Percentiles rank a stretch among this genome's conserved stretches.
Evolutionary conservation across 1,140 invertebrate genomes (phyloP).

Genomic region (Hycleus phaleratus): DNA sequence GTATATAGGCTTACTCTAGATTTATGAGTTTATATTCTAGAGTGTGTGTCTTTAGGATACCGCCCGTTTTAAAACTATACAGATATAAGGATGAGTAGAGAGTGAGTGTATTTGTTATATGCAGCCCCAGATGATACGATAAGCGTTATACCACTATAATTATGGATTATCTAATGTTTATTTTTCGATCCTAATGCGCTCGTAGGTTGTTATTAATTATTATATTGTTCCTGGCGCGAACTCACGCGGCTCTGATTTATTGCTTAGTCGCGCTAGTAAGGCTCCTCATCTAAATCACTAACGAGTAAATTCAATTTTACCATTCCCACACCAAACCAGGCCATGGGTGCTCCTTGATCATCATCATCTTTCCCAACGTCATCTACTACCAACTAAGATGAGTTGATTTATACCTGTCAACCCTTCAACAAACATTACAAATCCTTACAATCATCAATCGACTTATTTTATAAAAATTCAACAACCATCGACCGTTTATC

Average conservation of each 20-base stretch:
- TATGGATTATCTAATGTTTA: conserved; percentile 27
- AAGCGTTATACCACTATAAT: conserved; percentile 17
- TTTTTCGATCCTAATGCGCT: conserved; percentile 24
- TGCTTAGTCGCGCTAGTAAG: conserved; percentile 9
- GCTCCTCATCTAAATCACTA: conserved; percentile 19
- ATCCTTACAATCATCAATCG: too few relatives aligned
- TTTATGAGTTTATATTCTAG: too few relatives aligned
- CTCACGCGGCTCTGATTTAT: conserved; percentile 22
- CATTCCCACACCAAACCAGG: conserved; percentile 21
- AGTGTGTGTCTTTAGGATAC: too few relatives aligned
- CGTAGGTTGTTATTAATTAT: conserved; percentile 25
- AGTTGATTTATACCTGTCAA: conserved; percentile 23
- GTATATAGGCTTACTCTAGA: too few relatives aligned
- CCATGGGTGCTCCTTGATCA: conserved; percentile 8
- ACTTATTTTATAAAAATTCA: too few relatives aligned
- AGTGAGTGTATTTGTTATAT: conserved; percentile 8
- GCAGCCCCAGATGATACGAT: conserved; percentile 13
- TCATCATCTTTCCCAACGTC: neutral
- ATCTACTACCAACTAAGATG: conserved; percentile 7
- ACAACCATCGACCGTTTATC: too few relatives aligned
- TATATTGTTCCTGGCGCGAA: conserved; percentile 23
- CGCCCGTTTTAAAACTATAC: too few relatives aligned
- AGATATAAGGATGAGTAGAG: too few relatives aligned
- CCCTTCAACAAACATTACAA: neutral
- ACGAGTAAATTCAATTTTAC: conserved; percentile 22